Conservation (phyloP, 2,113 vertebrate species). For the Callaeas wilsoni region DNA sequence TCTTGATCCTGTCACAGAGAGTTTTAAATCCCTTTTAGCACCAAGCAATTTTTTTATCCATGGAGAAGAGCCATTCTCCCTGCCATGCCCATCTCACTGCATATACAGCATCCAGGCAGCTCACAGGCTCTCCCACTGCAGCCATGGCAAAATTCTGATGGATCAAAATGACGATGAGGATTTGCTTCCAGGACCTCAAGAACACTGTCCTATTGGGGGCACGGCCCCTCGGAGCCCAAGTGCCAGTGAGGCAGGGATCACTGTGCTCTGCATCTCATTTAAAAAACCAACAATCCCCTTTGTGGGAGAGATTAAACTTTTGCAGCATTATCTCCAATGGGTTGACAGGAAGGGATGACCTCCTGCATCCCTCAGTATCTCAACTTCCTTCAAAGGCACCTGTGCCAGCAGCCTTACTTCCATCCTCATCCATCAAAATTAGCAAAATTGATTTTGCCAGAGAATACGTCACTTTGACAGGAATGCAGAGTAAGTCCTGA, state of each 20-base stretch:
- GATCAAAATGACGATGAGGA: not conserved
- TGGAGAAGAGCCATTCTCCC: fast-evolving
- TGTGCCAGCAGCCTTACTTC: not conserved
- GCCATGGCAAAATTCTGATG: not conserved
- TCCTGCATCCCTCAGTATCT: not conserved
- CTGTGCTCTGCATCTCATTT: not conserved
- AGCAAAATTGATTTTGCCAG: not conserved
- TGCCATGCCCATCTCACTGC: not conserved
- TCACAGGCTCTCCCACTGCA: not conserved
- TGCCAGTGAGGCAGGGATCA: not conserved
- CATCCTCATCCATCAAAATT: not conserved
- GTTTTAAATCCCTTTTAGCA: conserved; percentile 42
- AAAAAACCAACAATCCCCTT: not conserved
- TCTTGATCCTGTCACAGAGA: conserved; percentile 20
- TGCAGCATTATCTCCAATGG: not conserved
- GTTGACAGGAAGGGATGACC: not conserved
- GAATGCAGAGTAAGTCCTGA: not conserved
- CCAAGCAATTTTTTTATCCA: not conserved
- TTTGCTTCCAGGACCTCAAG: not conserved
- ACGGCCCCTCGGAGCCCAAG: not conserved
- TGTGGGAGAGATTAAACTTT: not conserved
- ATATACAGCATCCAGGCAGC: not conserved
- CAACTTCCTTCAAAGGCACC: not conserved
- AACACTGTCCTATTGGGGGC: not conserved
- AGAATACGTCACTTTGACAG: not conserved